Percentiles rank a stretch among this genome's conserved stretches.
Conservation (phyloP, 2,113 vertebrate species). For the Hippopotamus amphibius region DNA sequence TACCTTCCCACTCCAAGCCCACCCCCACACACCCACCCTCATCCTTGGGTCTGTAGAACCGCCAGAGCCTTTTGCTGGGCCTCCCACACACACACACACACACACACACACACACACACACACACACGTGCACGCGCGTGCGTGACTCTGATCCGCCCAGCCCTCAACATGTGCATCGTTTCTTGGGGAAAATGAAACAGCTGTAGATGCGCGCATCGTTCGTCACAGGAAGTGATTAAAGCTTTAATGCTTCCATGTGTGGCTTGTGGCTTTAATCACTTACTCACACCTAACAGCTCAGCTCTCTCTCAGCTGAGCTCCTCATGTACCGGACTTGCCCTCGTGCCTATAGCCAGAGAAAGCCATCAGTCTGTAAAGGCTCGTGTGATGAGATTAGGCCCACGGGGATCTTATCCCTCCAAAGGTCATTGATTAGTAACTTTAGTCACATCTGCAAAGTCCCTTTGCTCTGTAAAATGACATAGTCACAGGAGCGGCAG, state of each 20-base stretch:
- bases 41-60: background rate
- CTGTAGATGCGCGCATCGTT: too few relatives aligned
- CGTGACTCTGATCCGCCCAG: background rate
- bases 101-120: too few relatives aligned
- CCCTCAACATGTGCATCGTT: background rate
- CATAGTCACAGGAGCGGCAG: too few relatives aligned
- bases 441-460: background rate
- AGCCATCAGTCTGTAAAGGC: background rate
- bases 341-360: background rate
- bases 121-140: too few relatives aligned
- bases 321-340: background rate
- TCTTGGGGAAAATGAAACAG: background rate
- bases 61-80: background rate
- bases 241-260: fast-evolving
- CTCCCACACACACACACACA: too few relatives aligned
- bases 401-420: background rate
- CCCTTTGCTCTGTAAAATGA: background rate
- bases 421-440: background rate
- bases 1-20: background rate
- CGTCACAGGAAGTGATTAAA: background rate
- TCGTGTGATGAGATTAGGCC: background rate
- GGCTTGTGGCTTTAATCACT: background rate
- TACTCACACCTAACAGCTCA: background rate
- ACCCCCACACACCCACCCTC: background rate
- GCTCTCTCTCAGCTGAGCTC: background rate